Evolutionary conservation across 2,797 vertebrate species (phyloP).

Genomic region (Linurgus olivaceus): DNA sequence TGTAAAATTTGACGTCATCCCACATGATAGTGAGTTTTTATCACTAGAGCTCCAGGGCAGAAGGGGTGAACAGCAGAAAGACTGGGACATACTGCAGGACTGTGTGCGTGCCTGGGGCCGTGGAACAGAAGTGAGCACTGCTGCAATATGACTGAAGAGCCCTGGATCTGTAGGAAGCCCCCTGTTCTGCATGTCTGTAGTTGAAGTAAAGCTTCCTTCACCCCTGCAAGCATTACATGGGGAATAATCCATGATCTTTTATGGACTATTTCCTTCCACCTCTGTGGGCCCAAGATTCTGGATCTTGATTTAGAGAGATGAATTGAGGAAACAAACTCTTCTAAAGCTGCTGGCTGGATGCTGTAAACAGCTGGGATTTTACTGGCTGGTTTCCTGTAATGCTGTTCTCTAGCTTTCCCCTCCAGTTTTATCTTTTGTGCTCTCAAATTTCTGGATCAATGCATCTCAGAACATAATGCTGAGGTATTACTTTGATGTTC

Average conservation of each 20-base stretch:
- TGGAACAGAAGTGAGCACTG: background rate
- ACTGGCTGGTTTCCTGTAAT: background rate
- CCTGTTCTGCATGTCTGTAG: background rate
- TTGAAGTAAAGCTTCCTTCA: background rate
- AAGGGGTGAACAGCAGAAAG: background rate
- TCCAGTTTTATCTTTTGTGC: background rate
- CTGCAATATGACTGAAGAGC: background rate
- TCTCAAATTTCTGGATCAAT: conserved; percentile 18
- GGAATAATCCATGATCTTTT: background rate
- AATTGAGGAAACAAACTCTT: background rate
- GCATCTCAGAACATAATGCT: background rate
- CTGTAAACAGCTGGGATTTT: background rate
- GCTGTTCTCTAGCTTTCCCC: background rate
- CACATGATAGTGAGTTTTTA: background rate
- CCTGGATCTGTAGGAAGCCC: background rate
- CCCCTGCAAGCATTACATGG: background rate
- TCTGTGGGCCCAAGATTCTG: background rate
- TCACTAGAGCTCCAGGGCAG: background rate
- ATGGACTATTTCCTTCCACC: background rate
- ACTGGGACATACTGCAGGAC: background rate
- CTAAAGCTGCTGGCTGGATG: background rate
- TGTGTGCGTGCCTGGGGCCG: background rate
- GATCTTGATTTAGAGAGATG: background rate
- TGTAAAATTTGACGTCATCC: background rate
- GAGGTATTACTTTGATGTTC: background rate